phyloP scores from a whole-genome alignment of 1,140 invertebrate species.

The Adelges cooleyi region DNA sequence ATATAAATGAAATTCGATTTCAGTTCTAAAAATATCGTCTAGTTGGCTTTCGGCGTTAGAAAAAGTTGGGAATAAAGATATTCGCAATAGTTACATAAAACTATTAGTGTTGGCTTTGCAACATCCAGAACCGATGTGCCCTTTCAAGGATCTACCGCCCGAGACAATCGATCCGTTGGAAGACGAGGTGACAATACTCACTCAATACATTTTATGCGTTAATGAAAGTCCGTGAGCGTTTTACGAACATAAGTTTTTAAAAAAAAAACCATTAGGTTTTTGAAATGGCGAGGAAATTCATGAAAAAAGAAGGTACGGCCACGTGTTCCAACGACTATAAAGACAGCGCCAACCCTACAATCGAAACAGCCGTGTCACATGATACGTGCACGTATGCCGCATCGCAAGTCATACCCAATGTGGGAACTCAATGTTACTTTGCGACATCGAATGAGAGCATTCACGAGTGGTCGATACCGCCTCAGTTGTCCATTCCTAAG shows the following conservation, averaged over 20 bases:
- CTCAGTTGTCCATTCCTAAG: neutral
- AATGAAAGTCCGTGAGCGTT: no score
- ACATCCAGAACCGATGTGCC: neutral
- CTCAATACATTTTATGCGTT: neutral
- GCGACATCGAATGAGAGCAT: neutral
- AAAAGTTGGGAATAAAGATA: neutral
- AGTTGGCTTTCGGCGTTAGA: neutral
- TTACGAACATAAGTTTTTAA: no score
- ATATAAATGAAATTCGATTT: no score
- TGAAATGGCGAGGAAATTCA: neutral
- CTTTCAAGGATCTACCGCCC: neutral
- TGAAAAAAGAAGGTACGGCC: neutral
- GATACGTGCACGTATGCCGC: neutral
- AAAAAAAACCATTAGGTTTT: neutral
- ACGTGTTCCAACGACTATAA: neutral
- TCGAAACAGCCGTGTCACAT: neutral
- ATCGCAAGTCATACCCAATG: neutral
- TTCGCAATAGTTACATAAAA: neutral
- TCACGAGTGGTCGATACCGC: neutral
- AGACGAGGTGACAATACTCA: neutral
- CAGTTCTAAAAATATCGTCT: neutral
- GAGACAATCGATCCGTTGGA: conserved; percentile 10
- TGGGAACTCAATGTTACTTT: neutral
- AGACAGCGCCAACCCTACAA: neutral
- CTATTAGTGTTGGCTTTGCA: neutral